Conservation (phyloP, 1,140 invertebrate species). For the Drosophila trapezifrons region DNA sequence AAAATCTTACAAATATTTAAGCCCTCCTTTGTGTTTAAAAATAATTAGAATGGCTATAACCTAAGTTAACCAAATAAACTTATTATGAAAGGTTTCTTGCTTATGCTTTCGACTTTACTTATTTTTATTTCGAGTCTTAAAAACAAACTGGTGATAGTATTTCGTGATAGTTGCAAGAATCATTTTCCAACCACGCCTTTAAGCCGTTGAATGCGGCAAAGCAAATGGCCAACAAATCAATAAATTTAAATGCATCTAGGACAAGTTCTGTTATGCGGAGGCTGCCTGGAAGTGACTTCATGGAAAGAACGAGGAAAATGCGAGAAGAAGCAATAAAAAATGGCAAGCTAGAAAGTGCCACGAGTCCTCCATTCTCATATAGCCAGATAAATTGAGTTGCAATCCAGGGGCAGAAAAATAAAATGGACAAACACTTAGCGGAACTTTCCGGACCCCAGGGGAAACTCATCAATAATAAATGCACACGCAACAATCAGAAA, state of each 20-base stretch:
- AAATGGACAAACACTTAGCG: conserved; percentile 20
- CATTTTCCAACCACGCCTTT: conserved; percentile 14
- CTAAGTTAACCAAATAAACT: too few relatives aligned
- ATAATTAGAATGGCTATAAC: too few relatives aligned
- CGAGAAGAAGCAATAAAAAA: conserved; percentile 20
- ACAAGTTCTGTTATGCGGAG: conserved; percentile 6
- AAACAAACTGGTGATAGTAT: too few relatives aligned
- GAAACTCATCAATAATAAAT: conserved; percentile 39
- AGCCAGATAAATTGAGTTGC: conserved; percentile 26
- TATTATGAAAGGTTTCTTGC: too few relatives aligned
- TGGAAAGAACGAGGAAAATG: background rate
- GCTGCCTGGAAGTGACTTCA: conserved; percentile 29
- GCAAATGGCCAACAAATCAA: conserved; percentile 43
- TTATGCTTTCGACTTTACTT: background rate
- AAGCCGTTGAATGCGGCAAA: background rate
- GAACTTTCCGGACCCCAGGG: background rate
- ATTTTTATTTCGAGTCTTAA: background rate
- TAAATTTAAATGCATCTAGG: conserved; percentile 59
- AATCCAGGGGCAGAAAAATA: conserved; percentile 4
- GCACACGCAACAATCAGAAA: conserved; percentile 43
- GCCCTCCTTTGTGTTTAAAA: too few relatives aligned
- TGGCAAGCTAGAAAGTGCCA: conserved; percentile 19
- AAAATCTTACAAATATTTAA: too few relatives aligned
- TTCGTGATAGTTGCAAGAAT: background rate
- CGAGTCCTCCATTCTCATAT: background rate